Conservation (phyloP, 2,888 invertebrate genomes). For the Anagyrus pseudococci region DNA sequence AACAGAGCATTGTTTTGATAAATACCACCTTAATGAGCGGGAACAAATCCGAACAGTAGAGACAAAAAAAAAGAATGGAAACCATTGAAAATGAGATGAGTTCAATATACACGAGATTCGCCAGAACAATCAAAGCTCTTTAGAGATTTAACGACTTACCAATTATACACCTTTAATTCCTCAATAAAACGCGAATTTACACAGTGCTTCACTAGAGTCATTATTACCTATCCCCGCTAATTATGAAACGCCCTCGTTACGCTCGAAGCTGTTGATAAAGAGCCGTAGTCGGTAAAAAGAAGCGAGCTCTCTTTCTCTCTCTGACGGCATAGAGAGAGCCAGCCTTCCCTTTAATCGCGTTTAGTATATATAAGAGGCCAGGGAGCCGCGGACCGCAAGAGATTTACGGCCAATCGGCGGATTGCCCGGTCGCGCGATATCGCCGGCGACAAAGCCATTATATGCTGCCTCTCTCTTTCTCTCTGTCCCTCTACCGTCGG, state of each 20-base stretch:
- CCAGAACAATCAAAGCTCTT: slow-evolving; percentile 6
- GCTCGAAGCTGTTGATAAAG: not conserved
- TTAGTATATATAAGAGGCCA: slow-evolving; percentile 6
- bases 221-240: slow-evolving; percentile 31
- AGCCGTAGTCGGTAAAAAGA: not conserved
- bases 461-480: slow-evolving; percentile 24
- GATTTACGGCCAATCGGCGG: slow-evolving; percentile 57
- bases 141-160: not conserved
- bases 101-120: slow-evolving; percentile 7
- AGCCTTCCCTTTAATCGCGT: slow-evolving; percentile 22
- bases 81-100: not conserved
- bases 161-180: slow-evolving; percentile 7
- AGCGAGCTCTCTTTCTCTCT: too few relatives aligned
- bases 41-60: too few relatives aligned
- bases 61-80: too few relatives aligned
- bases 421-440: slow-evolving; percentile 45
- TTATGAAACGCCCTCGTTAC: slow-evolving; percentile 28
- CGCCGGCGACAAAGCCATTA: slow-evolving; percentile 44
- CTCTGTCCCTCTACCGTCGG: too few relatives aligned
- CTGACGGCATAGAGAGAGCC: not conserved
- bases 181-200: slow-evolving; percentile 26
- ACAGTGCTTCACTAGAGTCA: slow-evolving; percentile 11
- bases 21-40: too few relatives aligned
- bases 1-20: too few relatives aligned
- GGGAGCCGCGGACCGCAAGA: slow-evolving; percentile 12